Base-by-base conservation (phyloP, 2,797 vertebrate genomes). In the Thunnus albacares region DNA sequence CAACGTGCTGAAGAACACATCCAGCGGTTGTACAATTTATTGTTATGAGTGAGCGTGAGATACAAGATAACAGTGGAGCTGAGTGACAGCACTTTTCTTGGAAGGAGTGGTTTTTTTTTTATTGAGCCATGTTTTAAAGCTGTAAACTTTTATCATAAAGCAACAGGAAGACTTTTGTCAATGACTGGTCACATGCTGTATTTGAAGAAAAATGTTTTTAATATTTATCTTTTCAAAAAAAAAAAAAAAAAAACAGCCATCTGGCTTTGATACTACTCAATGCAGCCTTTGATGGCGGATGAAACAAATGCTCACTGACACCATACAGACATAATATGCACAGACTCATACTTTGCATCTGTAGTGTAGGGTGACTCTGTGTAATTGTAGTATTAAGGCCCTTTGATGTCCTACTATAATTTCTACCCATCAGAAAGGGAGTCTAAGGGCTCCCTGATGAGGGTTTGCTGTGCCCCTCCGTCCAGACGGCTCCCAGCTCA, bases 401-500 rank as follows among this genome's bases (percentile, higher is more conserved):
- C 91, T 94, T 95, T 93, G 90, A 95, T 95, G 93, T 93, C 77
- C 81, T 87, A 80, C 93, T 94, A 86, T 95, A 93, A 93, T 93
- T 94, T 93, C 87, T 89, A 93, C 83, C 90, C 93, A 93, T 93
- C 94, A 90, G 91, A 94, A 93, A 91, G 82, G 81, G 90, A 94
- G 90, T 92, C 89, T 90, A 92, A 85, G 93, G 91, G 91, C 92
- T 94, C 90, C 91, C 93, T 93, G 94, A 94, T 90, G 86, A 91
- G 90, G 93, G 93, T 89, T 93, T 92, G 90, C 91, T 93, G 93
- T 90, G 91, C 91, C 94, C 95, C 94, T 95, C 87, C 93, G 95
- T 95, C 95, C 94, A 95, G 95, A 96, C 95, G 87, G 89, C 92
- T 95, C 96, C 97, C 95, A 95, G 96, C 96, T 96, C 96, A 95